Evolutionary conservation across 1,140 invertebrate genomes (phyloP).

Genomic region (Drosophila virilis): DNA sequence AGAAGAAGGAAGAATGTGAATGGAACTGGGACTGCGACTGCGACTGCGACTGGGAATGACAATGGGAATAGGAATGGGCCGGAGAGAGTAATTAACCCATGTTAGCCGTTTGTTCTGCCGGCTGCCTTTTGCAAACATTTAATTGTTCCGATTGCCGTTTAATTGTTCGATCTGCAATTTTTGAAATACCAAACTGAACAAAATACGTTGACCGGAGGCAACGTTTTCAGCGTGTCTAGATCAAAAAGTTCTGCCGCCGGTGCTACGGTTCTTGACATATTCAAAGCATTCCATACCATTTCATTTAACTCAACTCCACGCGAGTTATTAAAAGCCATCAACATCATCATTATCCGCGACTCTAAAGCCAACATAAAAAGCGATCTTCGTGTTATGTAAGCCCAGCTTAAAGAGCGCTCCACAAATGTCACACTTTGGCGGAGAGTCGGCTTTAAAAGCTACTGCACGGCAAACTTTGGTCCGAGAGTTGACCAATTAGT

Average conservation of each 20-base stretch:
- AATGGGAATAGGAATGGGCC: constrained; percentile 35
- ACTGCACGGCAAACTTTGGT: constrained; percentile 14
- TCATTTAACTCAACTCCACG: constrained; percentile 25
- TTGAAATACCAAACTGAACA: constrained; percentile 60
- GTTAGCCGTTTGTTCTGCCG: constrained; percentile 53
- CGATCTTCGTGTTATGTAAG: constrained; percentile 59
- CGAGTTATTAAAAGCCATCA: constrained; percentile 67
- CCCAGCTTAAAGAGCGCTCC: constrained; percentile 25
- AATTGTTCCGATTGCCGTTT: constrained; percentile 72
- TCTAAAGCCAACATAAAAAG: constrained; percentile 23
- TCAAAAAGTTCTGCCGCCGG: constrained; percentile 66
- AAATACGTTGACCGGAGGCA: constrained; percentile 5
- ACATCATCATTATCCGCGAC: constrained; percentile 18
- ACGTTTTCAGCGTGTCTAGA: constrained; percentile 29
- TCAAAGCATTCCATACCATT: constrained; percentile 60
- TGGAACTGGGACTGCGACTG: constrained; percentile 9
- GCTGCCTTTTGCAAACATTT: constrained; percentile 73
- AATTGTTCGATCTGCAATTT: constrained; percentile 73
- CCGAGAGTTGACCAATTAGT: constrained; percentile 64
- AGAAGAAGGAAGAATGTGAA: constrained; percentile 13
- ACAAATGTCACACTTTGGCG: constrained; percentile 52
- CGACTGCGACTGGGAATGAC: constrained; percentile 26
- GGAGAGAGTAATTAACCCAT: constrained; percentile 75
- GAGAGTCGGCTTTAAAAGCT: constrained; percentile 3
- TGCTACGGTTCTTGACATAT: constrained; percentile 73